Conservation (phyloP, 1,140 invertebrate genomes). For the Hermatobates lingyangjiaoensis region DNA sequence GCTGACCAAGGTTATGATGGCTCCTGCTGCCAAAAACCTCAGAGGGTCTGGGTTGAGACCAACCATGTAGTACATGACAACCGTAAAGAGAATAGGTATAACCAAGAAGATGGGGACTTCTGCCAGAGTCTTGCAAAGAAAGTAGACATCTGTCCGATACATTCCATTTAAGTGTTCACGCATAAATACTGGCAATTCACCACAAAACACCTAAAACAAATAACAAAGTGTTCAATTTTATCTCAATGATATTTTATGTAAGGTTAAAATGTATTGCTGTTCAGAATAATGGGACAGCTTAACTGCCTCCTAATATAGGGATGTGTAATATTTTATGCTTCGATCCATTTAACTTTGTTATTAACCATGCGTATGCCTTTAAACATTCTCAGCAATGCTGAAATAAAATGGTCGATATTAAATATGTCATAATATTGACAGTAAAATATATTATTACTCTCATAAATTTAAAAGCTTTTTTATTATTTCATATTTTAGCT, state of each 20-base stretch:
- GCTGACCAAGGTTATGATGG: conserved; percentile 60
- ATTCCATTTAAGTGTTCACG: conserved; percentile 79
- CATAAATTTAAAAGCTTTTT: too few relatives aligned
- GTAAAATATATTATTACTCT: too few relatives aligned
- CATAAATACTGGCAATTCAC: conserved; percentile 78
- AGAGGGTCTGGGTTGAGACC: conserved; percentile 50
- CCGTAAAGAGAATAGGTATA: conserved; percentile 65
- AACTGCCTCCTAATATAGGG: too few relatives aligned
- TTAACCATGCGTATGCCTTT: too few relatives aligned
- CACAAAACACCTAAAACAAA: conserved; percentile 64
- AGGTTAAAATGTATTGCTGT: too few relatives aligned
- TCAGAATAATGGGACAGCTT: too few relatives aligned
- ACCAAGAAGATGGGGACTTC: conserved; percentile 66
- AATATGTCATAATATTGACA: too few relatives aligned
- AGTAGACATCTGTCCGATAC: conserved; percentile 85
- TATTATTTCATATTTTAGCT: too few relatives aligned
- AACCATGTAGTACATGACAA: conserved; percentile 73
- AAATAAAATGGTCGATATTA: too few relatives aligned
- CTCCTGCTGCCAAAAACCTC: conserved; percentile 54
- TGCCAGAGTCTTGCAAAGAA: conserved; percentile 74
- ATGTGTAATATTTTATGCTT: too few relatives aligned
- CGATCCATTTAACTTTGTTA: too few relatives aligned
- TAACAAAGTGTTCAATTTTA: background rate
- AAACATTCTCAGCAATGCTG: too few relatives aligned
- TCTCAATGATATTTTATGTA: background rate